Percentiles rank a stretch among this genome's conserved stretches.
These are phyloP conservation scores for Ormyrus thymus DNA, from an alignment of 2,888 invertebrate species.

Conservation along the genomic window DNA sequence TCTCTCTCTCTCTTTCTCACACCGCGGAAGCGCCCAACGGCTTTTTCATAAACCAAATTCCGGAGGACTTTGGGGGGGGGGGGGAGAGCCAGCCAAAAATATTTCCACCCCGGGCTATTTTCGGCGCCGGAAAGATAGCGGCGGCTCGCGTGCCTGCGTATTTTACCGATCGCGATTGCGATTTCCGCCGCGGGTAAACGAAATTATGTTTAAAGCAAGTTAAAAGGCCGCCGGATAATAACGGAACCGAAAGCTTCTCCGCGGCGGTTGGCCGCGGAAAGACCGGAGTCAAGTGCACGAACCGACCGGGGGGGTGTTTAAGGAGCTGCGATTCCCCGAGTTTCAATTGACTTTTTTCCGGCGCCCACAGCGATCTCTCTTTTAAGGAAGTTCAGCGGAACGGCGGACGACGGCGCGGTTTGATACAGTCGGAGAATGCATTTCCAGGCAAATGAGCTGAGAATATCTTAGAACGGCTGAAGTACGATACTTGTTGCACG, in stretches of 20 bases:
- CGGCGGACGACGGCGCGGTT: too few species aligned
- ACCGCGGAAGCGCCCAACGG: not conserved
- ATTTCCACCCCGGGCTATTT: not conserved
- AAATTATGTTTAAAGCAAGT: slow-evolving; percentile 12
- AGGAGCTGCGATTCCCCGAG: slow-evolving; percentile 7
- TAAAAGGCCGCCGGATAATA: not conserved
- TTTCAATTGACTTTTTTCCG: slow-evolving; percentile 4
- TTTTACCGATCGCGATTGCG: too few species aligned
- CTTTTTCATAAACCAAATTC: not conserved
- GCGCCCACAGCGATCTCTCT: not conserved
- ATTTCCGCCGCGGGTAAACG: not conserved
- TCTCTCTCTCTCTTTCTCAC: not conserved
- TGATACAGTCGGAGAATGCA: not conserved
- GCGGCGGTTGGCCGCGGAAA: not conserved
- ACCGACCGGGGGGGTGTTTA: not conserved
- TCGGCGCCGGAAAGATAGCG: not conserved
- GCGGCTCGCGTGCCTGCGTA: slow-evolving; percentile 12
- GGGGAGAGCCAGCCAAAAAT: not conserved
- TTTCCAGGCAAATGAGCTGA: not conserved
- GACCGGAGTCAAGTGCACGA: not conserved
- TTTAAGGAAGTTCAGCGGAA: not conserved
- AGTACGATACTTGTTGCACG: slow-evolving; percentile 18
- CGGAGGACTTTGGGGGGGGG: not conserved
- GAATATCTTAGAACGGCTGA: not conserved
- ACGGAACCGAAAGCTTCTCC: not conserved